Base-by-base conservation (phyloP, 1,140 invertebrate genomes). In the Cataglyphis hispanica region DNA sequence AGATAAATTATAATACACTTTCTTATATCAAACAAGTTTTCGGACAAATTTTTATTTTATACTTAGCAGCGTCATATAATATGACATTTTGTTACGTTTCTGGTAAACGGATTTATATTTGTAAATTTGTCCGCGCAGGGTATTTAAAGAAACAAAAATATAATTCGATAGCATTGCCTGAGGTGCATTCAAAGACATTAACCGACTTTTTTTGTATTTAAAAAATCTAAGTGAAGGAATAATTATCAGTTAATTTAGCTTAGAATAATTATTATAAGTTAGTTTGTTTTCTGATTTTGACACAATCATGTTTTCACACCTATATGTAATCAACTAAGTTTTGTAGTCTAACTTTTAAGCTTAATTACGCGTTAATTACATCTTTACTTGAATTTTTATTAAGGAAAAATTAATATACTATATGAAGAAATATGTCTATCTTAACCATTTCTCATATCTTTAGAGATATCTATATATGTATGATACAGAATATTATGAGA, bases 1-100 rank as follows among this genome's bases (percentile, higher is more conserved):
- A 84, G 78, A 22, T 74, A 87, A 77, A 77, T 46, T 80, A 84
- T 87, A 87, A 86, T 87, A 87, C 67, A 88, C 70, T 16, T 50
- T 50, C 19, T 50, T 50, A 50, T 60, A 81, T 4, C 64, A 67
- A 81, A 81, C 64, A 70, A 19, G 25, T 66, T 84, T 67, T 40
- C 61, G 60, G 37, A 60, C 31, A 53, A 69, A 64, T 40, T 75
- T 85, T 89, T 85, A 76, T 66, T 67, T 85, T 69, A 34, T 75
- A 81, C 16, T 86, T 74, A 53, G 37, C 34, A 58, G 46, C 61
- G 40, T 74, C 53, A 10, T 10, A 60, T 46, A 58, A 85, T 22
- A 22, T 50, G 37, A 88, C 8, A 74, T 67, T 72, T 72, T 46
- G 75, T 64, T 27, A 78, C 27, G 19, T 69, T 76, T 64, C 37